Conservation (phyloP, 2,797 vertebrate species). For the Sebastes taczanowskii region DNA sequence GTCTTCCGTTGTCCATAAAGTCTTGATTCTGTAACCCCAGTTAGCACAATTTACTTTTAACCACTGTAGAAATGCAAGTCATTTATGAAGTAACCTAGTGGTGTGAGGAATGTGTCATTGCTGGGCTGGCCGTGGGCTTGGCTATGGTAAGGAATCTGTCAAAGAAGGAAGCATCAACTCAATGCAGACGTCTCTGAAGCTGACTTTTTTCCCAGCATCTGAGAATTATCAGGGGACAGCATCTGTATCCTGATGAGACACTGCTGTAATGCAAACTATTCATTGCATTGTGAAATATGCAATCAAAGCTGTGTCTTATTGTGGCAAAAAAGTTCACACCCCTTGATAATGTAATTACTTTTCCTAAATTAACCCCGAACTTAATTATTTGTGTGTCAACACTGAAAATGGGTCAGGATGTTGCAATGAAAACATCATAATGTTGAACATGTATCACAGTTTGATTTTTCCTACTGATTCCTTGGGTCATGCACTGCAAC, state of each 20-base stretch:
- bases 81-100: background rate
- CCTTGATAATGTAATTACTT: background rate
- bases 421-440: background rate
- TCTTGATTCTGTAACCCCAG: slow-evolving; percentile 10
- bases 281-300: background rate
- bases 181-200: background rate
- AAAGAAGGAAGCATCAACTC: slow-evolving; percentile 43
- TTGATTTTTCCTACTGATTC: slow-evolving; percentile 51
- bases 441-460: slow-evolving; percentile 1
- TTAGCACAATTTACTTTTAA: background rate
- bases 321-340: background rate
- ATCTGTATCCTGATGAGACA: too few relatives aligned
- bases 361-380: background rate
- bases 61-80: background rate
- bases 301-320: background rate
- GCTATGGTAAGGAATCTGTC: slow-evolving; percentile 27
- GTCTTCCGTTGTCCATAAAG: background rate
- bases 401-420: background rate
- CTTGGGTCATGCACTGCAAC: slow-evolving; percentile 42
- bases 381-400: background rate
- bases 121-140: background rate
- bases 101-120: slow-evolving; percentile 8
- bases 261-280: background rate
- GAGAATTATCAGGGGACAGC: background rate
- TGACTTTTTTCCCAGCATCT: background rate